These are phyloP conservation scores for Lycaena phlaeas DNA, from an alignment of 2,888 invertebrate genomes.

Conservation along the genomic window DNA sequence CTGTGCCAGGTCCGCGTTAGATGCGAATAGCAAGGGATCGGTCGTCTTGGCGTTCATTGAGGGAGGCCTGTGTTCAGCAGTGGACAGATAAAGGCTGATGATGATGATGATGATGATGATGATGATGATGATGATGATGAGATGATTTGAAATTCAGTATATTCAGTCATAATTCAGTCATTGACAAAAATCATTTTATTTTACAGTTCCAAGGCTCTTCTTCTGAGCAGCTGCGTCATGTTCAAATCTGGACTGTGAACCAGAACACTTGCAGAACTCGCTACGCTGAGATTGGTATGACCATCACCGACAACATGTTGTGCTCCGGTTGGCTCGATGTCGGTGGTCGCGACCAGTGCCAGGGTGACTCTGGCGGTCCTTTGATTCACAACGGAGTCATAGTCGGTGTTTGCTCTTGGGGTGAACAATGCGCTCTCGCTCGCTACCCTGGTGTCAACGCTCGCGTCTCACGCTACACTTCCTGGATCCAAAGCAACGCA, in stretches of 20 bases:
- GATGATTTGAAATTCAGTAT: too few relatives aligned
- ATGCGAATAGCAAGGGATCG: too few relatives aligned
- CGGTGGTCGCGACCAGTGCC: slow-evolving; percentile 36
- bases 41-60: too few relatives aligned
- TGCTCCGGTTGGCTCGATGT: slow-evolving; percentile 35
- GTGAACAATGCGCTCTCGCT: slow-evolving; percentile 26
- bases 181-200: too few relatives aligned
- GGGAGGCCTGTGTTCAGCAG: too few relatives aligned
- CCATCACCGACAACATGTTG: slow-evolving; percentile 35
- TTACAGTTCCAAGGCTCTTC: slow-evolving; percentile 25
- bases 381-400: slow-evolving; percentile 30
- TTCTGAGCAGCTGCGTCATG: slow-evolving; percentile 13
- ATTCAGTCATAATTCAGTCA: too few relatives aligned
- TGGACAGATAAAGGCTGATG: too few relatives aligned
- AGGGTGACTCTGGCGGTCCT: slow-evolving; percentile 41
- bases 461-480: slow-evolving; percentile 28
- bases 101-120: too few relatives aligned
- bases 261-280: slow-evolving; percentile 27
- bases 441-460: slow-evolving; percentile 34
- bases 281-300: slow-evolving; percentile 15
- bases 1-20: too few relatives aligned
- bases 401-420: slow-evolving; percentile 37
- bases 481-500: slow-evolving; percentile 31
- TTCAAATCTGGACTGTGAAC: slow-evolving; percentile 12
- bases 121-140: too few relatives aligned